Base-by-base conservation (phyloP, 1,140 invertebrate species). In the Bombus difficillimus region DNA sequence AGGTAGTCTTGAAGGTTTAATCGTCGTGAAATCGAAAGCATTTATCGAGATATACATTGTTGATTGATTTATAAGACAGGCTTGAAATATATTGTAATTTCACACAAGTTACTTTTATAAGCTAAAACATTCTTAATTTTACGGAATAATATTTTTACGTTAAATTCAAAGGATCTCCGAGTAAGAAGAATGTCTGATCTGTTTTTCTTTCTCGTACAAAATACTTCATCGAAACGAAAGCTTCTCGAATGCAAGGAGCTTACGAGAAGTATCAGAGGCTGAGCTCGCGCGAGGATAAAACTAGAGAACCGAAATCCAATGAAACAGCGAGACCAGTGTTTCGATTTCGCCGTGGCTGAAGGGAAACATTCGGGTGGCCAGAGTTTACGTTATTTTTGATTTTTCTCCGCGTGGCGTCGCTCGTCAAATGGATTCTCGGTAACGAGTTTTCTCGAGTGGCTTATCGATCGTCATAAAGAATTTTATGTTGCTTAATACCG, bases 381-480 rank as follows among this genome's bases (percentile, higher is more conserved):
- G 25, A 43, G 28, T 6, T 39, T 13, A 1, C 39, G 72, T 73
- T 43, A 32, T 47, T 73, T 41, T 22, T 22, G 13, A 43, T 43
- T 73, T 43, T 47, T 32, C 15, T 32, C 2, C n/a, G 13, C 3
- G 39, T 12, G 28, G 9, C 25, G n/a, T 71, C 71, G 71, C 15
- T 39, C 47, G 47, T 53, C 18, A 10, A 37, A 37, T 25, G 34
- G 34, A 37, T 41, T 72, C 39, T 18, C 8, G 39, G n/a, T 73
- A 73, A 73, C 72, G 41, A 43, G 72, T 43, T 73, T 32, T 22
- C 72, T 73, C 41, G 39, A 73, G n/a, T 43, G 72, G 41, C n/a
- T 47, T 47, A 73, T 73, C 72, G 72, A 73, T 32, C 28, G 28
- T 28, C 39, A 15, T 53, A 53, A 73, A 43, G 39, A n/a, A 73